These are phyloP conservation scores for Acrobasis consociella DNA, from an alignment of 2,888 invertebrate genomes.

Conservation along the genomic window DNA sequence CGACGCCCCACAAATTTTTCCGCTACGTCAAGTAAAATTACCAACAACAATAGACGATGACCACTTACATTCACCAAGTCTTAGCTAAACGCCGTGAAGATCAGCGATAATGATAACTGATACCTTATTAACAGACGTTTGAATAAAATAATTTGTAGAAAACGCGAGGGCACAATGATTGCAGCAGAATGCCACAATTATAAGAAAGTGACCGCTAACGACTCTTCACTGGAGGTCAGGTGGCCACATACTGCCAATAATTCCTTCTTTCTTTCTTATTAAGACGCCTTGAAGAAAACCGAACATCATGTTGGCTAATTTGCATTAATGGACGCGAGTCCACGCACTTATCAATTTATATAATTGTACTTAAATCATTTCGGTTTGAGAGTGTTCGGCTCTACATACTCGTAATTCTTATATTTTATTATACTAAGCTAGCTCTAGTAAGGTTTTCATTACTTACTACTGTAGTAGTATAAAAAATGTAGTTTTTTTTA, in stretches of 20 bases:
- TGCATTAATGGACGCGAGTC: conserved; percentile 47
- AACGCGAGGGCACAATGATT: not conserved
- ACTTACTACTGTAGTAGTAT: no score
- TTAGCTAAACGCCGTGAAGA: conserved; percentile 6
- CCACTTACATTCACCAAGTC: not conserved
- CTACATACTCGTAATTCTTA: not conserved
- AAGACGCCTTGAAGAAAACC: conserved; percentile 39
- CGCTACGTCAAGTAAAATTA: not conserved
- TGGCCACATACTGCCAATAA: conserved; percentile 22
- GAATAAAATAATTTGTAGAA: conserved; percentile 9
- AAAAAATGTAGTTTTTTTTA: no score
- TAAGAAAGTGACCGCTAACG: conserved; percentile 30
- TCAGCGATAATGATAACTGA: conserved; percentile 7
- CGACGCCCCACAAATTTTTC: not conserved
- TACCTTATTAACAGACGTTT: conserved; percentile 11
- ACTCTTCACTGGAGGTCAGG: conserved; percentile 35
- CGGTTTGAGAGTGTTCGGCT: not conserved
- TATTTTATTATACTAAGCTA: no score
- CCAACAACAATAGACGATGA: not conserved
- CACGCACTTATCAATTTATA: conserved; percentile 23
- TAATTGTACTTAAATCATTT: conserved; percentile 1
- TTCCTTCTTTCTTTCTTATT: not conserved
- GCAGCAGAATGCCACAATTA: conserved; percentile 29
- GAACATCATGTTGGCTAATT: conserved; percentile 65
- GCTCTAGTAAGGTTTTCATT: no score